These are phyloP conservation scores for Acyrthosiphon pisum DNA, from an alignment of 1,140 invertebrate genomes.

Conservation along the genomic window DNA sequence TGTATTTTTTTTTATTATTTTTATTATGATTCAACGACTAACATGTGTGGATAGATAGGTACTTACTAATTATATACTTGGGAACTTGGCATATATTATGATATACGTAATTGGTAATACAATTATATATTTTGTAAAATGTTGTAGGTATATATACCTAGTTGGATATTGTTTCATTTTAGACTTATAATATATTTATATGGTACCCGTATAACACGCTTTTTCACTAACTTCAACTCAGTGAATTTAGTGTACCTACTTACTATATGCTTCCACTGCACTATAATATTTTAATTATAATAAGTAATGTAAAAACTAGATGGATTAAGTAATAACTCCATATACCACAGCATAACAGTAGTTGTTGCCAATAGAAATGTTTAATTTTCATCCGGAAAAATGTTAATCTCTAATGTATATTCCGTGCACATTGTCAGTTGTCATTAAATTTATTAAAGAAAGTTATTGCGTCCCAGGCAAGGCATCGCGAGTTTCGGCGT, in stretches of 20 bases:
- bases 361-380: neutral
- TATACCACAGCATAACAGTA: no score
- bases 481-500: neutral
- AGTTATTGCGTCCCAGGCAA: neutral
- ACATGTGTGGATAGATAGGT: neutral
- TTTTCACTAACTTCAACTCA: neutral
- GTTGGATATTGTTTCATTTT: neutral
- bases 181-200: neutral
- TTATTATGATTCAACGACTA: neutral
- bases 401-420: slow-evolving; percentile 9
- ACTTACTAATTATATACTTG: no score
- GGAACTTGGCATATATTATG: no score
- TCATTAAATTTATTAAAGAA: slow-evolving; percentile 15
- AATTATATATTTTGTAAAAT: no score
- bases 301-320: neutral
- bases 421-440: neutral
- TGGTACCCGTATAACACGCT: no score
- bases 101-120: no score
- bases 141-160: no score
- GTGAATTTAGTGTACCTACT: neutral
- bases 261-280: neutral
- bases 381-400: neutral
- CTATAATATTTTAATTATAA: neutral
- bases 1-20: no score
- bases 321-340: no score